Conservation (phyloP, 2,797 vertebrate species). For the Numenius phaeopus region DNA sequence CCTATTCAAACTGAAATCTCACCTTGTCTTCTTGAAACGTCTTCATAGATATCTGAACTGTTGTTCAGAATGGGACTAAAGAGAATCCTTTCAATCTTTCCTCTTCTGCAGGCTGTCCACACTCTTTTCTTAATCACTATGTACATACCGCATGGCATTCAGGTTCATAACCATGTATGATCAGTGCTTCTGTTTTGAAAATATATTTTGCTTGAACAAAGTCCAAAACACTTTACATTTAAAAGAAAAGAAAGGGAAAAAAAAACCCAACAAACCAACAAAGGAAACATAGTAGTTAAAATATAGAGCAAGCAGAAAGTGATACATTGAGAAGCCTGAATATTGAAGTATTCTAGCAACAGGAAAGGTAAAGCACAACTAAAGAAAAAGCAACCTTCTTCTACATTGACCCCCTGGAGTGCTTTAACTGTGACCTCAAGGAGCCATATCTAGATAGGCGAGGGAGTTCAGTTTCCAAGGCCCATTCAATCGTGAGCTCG, state of each 20-base stretch:
- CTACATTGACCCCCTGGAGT: not conserved
- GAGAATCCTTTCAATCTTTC: not conserved
- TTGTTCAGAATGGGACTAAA: not conserved
- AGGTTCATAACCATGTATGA: not conserved
- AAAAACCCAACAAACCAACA: too few species aligned
- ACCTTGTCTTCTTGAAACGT: constrained; percentile 4
- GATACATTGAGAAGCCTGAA: not conserved
- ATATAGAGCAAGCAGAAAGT: not conserved
- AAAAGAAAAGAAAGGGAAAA: not conserved
- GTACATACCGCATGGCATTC: not conserved
- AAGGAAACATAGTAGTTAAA: not conserved
- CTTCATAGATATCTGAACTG: not conserved
- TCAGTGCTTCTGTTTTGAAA: not conserved
- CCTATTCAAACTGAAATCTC: constrained; percentile 12
- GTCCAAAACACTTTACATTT: not conserved
- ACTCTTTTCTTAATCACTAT: not conserved
- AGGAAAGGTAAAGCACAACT: not conserved
- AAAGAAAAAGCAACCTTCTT: not conserved
- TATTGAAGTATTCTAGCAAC: not conserved
- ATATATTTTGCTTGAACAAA: not conserved
- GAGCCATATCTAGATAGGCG: not conserved
- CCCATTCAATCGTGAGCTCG: not conserved
- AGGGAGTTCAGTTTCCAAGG: constrained; percentile 1
- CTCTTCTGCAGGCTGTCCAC: not conserved
- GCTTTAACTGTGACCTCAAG: not conserved